Evolutionary conservation across 2,888 invertebrate species (phyloP), one percentile per base, ranked within the genome.

Genomic region (Chesias legatella): DNA sequence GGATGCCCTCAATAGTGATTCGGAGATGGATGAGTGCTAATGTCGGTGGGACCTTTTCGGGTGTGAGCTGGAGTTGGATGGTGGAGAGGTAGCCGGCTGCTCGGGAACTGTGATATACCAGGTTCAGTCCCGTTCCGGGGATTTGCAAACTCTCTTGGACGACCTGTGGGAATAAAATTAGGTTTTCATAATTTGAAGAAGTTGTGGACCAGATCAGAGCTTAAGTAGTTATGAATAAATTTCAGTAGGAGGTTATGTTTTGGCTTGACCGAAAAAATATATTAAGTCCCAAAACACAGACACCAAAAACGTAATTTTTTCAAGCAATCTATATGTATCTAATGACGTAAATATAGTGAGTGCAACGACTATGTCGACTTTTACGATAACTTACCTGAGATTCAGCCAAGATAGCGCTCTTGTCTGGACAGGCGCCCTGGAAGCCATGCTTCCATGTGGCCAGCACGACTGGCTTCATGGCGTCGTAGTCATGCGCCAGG

Each of bases 361-460:
- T n/a, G n/a, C n/a, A n/a, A n/a, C n/a, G n/a, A n/a, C n/a, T n/a
- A n/a, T n/a, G n/a, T n/a, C n/a, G n/a, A n/a, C n/a, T n/a, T n/a
- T n/a, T n/a, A n/a, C n/a, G n/a, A 1, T 8, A 1, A 8, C 26
- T 37, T 67, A 90, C 90, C 89, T 96, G 96, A 1, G 96, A 96
- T 69, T 97, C 96, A 0, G 95, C 95, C 34, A 97, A 83, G 46
- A 97, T 95, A 7, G 96, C 95, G 65, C 95, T 96, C 66, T 94
- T 94, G 63, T 96, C 96, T 0, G 97, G 95, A 68, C 97, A 97
- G n/a, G 96, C 95, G 1, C 97, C 97, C 73, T 97, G 96, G 83
- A 97, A 97, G 36, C 96, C 96, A 63, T 97, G 96, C 63, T 97
- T 96, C 97, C 97, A 97, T 0, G 97, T 97, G 10, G 97, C 96